phyloP scores from a whole-genome alignment of 2,797 vertebrate genomes.

The Neosilurus hyrtlii region DNA sequence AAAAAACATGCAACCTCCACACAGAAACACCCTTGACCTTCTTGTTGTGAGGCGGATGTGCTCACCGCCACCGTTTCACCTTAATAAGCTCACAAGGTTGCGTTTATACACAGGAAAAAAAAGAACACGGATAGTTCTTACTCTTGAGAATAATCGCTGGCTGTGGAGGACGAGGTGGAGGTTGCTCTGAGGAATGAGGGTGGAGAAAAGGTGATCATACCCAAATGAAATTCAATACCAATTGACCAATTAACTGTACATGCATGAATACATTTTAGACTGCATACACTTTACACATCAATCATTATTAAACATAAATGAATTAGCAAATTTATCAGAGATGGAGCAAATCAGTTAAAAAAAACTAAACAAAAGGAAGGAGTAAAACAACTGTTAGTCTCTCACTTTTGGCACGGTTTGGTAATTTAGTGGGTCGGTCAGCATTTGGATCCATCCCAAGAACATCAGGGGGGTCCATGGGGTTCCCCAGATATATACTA shows the following conservation, averaged over 20 bases:
- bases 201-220: slow-evolving; percentile 19
- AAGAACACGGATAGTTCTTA: slow-evolving; percentile 69
- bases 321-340: neutral
- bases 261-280: neutral
- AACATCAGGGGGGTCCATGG: slow-evolving; percentile 96
- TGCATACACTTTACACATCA: neutral
- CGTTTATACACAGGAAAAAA: neutral
- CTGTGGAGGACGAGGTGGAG: slow-evolving; percentile 93
- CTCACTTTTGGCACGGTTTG: slow-evolving; percentile 91
- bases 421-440: slow-evolving; percentile 84
- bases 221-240: slow-evolving; percentile 34
- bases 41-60: too few species aligned
- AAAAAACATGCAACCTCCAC: too few species aligned
- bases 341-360: neutral
- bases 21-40: too few species aligned
- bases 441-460: slow-evolving; percentile 80
- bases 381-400: slow-evolving; percentile 1
- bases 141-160: slow-evolving; percentile 87
- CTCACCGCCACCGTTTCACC: too few species aligned
- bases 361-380: slow-evolving; percentile 40
- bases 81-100: too few species aligned
- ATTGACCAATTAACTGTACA: neutral
- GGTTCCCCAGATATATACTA: slow-evolving; percentile 96
- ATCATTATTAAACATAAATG: neutral
- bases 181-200: slow-evolving; percentile 79